Conservation (phyloP, 2,888 invertebrate genomes). For the Desoria tigrina region DNA sequence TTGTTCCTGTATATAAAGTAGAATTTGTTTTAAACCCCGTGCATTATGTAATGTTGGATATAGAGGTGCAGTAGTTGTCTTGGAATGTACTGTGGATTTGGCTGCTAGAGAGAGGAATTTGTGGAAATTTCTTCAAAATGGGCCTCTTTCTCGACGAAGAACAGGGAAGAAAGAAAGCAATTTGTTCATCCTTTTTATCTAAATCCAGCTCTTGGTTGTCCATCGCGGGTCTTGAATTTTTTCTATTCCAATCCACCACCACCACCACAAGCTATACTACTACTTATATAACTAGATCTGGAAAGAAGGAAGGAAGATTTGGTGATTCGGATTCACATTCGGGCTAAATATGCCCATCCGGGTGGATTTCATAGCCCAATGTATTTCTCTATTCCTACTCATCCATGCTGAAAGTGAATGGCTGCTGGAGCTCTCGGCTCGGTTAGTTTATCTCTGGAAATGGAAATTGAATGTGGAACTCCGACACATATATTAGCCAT, state of each 20-base stretch:
- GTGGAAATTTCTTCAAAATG: slow-evolving; percentile 7
- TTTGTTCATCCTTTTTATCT: slow-evolving; percentile 23
- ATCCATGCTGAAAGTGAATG: slow-evolving; percentile 8
- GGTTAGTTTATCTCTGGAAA: slow-evolving; percentile 8
- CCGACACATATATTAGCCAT: slow-evolving; percentile 20
- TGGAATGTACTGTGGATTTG: background rate
- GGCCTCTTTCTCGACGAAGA: background rate
- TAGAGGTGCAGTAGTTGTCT: background rate
- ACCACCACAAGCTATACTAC: too few relatives aligned
- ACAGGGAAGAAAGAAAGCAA: slow-evolving; percentile 13
- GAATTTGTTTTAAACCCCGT: background rate
- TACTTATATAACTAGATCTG: too few relatives aligned
- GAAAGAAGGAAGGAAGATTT: background rate
- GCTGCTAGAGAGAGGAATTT: slow-evolving; percentile 11
- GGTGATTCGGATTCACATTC: slow-evolving; percentile 11
- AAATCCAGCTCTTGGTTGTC: slow-evolving; percentile 13
- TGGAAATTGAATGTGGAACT: slow-evolving; percentile 17
- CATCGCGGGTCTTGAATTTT: slow-evolving; percentile 6
- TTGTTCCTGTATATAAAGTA: slow-evolving; percentile 2
- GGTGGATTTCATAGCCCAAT: slow-evolving; percentile 4
- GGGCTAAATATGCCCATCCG: background rate
- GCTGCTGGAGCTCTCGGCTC: slow-evolving; percentile 9
- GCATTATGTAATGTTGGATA: background rate
- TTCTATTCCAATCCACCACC: background rate
- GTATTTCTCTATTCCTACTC: background rate